Evolutionary conservation across 2,888 invertebrate genomes (phyloP).

Genomic region (Cataglyphis altisquamis): DNA sequence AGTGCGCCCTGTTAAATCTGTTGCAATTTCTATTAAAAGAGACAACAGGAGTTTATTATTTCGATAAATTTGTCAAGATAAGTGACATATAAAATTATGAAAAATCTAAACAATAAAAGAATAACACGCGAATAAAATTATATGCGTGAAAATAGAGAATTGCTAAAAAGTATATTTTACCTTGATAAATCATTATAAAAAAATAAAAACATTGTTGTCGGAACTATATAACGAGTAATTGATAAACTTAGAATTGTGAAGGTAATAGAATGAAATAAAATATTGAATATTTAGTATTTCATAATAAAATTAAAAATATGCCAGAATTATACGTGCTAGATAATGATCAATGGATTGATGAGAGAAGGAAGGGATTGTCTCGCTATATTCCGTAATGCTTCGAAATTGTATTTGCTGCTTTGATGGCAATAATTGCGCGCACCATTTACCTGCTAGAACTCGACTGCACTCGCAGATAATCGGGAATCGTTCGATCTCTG

Average conservation of each 20-base stretch:
- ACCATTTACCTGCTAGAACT: slow-evolving; percentile 66
- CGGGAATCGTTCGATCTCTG: slow-evolving; percentile 53
- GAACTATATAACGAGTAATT: neutral
- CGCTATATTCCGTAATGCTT: slow-evolving; percentile 51
- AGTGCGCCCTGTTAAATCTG: neutral
- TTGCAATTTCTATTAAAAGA: neutral
- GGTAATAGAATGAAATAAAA: neutral
- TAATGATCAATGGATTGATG: neutral
- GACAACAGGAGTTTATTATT: neutral
- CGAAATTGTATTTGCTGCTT: slow-evolving; percentile 67
- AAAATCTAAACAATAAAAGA: neutral
- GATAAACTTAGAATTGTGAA: neutral
- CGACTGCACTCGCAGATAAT: slow-evolving; percentile 56
- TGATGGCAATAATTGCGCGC: slow-evolving; percentile 68
- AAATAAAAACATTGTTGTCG: neutral
- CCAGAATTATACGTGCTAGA: neutral
- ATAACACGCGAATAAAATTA: neutral
- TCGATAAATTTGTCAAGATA: neutral
- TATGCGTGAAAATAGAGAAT: neutral
- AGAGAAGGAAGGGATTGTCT: slow-evolving; percentile 34
- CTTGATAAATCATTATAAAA: neutral
- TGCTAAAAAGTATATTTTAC: slow-evolving; percentile 10
- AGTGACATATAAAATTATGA: slow-evolving; percentile 3
- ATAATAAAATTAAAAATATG: neutral
- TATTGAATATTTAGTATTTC: neutral